phyloP scores from a whole-genome alignment of 2,888 invertebrate species.

The Brassicogethes aeneus region DNA sequence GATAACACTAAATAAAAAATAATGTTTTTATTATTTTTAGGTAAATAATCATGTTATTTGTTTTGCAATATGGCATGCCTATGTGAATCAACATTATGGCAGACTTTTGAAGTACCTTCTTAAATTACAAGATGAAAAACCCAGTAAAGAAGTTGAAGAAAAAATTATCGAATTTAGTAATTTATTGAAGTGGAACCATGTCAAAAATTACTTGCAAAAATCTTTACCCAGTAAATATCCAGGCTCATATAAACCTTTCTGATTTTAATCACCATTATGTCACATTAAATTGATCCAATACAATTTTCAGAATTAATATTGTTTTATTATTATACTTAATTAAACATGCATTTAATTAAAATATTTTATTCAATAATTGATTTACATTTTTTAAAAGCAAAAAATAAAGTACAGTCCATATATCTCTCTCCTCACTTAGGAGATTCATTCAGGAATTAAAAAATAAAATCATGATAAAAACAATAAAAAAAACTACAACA shows the following conservation, averaged over 20 bases:
- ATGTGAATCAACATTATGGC: slow-evolving; percentile 70
- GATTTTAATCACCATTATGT: too few relatives aligned
- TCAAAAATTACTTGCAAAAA: slow-evolving; percentile 47
- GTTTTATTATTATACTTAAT: too few relatives aligned
- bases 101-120: slow-evolving; percentile 66
- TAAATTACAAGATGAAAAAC: slow-evolving; percentile 75
- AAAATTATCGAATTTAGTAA: slow-evolving; percentile 55
- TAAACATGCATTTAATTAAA: neutral
- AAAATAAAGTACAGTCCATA: slow-evolving; percentile 4
- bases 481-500: neutral
- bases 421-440: slow-evolving; percentile 3
- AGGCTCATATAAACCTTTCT: slow-evolving; percentile 61
- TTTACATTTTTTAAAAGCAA: slow-evolving; percentile 2
- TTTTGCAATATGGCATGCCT: slow-evolving; percentile 77
- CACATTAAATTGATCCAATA: too few relatives aligned
- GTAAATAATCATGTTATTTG: slow-evolving; percentile 45
- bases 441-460: slow-evolving; percentile 2
- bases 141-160: slow-evolving; percentile 62
- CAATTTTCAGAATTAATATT: too few relatives aligned
- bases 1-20: slow-evolving; percentile 4
- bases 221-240: slow-evolving; percentile 63
- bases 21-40: slow-evolving; percentile 9
- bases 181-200: slow-evolving; percentile 63
- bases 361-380: neutral
- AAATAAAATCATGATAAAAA: too few relatives aligned